phyloP scores from a whole-genome alignment of 2,888 invertebrate species.

The Sabellastarte sp. region DNA sequence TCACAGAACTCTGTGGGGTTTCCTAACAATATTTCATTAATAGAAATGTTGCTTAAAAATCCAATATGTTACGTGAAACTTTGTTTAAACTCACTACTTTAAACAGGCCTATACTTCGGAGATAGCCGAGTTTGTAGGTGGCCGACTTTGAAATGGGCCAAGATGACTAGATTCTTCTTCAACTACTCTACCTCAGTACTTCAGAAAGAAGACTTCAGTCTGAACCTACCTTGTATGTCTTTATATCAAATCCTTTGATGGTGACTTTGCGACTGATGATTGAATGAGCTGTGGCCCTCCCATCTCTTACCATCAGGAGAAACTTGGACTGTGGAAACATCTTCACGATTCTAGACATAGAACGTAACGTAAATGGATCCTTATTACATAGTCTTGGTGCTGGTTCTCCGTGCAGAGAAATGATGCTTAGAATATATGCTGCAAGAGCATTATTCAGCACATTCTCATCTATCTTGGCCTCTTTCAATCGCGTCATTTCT shows the following conservation, averaged over 20 bases:
- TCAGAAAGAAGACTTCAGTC: too few species aligned
- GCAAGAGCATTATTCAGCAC: slow-evolving; percentile 91
- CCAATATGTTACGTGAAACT: too few species aligned
- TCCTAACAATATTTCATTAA: too few species aligned
- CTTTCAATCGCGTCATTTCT: slow-evolving; percentile 83
- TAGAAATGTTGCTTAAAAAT: too few species aligned
- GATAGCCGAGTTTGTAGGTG: too few species aligned
- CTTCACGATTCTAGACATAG: slow-evolving; percentile 68
- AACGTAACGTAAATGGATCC: slow-evolving; percentile 94
- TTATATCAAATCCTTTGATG: slow-evolving; percentile 75
- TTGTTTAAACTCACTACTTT: too few species aligned
- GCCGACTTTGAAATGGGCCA: too few species aligned
- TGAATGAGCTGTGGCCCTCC: slow-evolving; percentile 94
- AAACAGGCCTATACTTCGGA: too few species aligned
- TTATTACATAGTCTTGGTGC: slow-evolving; percentile 95
- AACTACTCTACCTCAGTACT: too few species aligned
- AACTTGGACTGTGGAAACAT: slow-evolving; percentile 94
- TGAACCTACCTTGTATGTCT: background rate
- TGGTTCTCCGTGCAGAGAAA: slow-evolving; percentile 90
- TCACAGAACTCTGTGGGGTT: too few species aligned
- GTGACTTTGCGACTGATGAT: slow-evolving; percentile 88
- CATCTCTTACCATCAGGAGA: slow-evolving; percentile 95
- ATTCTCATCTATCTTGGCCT: slow-evolving; percentile 86
- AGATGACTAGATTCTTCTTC: too few species aligned
- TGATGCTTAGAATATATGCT: slow-evolving; percentile 82